Evolutionary conservation across 2,797 vertebrate genomes (phyloP), one percentile per base, ranked within the genome.

Genomic region (Halcyon leucocephala): DNA sequence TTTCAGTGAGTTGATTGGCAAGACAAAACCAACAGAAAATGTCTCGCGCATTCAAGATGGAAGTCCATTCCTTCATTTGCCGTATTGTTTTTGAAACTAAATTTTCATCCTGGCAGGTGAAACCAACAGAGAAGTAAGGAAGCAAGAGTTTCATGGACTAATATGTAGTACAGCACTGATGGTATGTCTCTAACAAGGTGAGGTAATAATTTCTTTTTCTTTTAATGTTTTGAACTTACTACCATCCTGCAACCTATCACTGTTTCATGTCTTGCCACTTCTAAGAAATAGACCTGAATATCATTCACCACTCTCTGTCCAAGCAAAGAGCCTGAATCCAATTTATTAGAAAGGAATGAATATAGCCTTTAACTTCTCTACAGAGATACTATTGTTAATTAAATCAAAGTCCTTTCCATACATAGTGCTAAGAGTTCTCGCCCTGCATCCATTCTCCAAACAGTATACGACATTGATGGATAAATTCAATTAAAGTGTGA

Each of bases 401-500:
- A 97, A 98, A 98, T 97, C 96, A 85, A 93, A 97, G 72, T 86
- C 64, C 55, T 96, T 97, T 94, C 82, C 84, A 76, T 91, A 88
- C 39, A 39, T 83, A 94, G 61, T 77, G 77, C 95, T 97, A 96
- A 96, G 89, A 96, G 85, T 93, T 91, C 35, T 92, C 93, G 72
- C 74, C 91, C 83, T 93, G 89, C 89, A 97, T 94, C 84, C 86
- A 87, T 97, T 97, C 89, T 95, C 94, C 89, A 97, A 98, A 97
- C 94, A 61, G 57, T 92, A 82, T 96, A 57, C 44, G 96, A 97
- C 97, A 97, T 94, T 98, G 98, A 98, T 98, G 97, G 97, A 98
- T 98, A 97, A 97, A 97, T 94, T 98, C 97, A 97, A 98, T 98
- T 98, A 98, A 98, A 97, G 83, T 4, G 6, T 85, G 94, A 95